These are phyloP conservation scores for Sebastes vulpes DNA, from an alignment of 2,797 vertebrate species.

Conservation along the genomic window DNA sequence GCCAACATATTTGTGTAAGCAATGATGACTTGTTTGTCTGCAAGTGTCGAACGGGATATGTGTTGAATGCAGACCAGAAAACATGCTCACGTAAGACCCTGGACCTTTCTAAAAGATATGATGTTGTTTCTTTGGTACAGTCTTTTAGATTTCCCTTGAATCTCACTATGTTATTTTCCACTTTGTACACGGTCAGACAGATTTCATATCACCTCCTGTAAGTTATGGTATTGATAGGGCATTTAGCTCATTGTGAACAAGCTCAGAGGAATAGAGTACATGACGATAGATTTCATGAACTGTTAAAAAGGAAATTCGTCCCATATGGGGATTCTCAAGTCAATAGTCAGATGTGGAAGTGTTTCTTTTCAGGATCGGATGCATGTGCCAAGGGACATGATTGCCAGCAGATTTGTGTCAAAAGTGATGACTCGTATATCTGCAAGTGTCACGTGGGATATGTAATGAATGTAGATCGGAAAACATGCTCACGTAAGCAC, in stretches of 20 bases:
- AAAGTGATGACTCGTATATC: conserved; percentile 60
- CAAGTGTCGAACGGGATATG: conserved; percentile 80
- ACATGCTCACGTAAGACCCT: conserved; percentile 81
- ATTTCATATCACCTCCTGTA: not conserved
- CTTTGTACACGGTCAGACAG: not conserved
- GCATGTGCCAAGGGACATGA: conserved; percentile 76
- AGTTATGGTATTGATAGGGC: not conserved
- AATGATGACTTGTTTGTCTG: conserved; percentile 70
- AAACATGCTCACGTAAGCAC: conserved; percentile 82
- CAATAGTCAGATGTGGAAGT: conserved; percentile 17
- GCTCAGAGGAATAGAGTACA: not conserved
- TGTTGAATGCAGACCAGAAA: conserved; percentile 79
- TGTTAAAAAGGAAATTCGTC: no score
- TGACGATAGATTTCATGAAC: not conserved
- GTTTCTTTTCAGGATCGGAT: conserved; percentile 65
- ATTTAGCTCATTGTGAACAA: not conserved
- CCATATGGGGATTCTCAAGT: no score
- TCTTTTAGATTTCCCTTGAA: not conserved
- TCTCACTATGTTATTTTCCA: not conserved
- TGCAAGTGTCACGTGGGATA: conserved; percentile 85
- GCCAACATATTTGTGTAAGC: conserved; percentile 82
- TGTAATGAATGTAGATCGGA: conserved; percentile 81
- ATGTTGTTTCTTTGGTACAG: not conserved
- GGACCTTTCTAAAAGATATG: not conserved
- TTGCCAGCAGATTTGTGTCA: conserved; percentile 86